A percentile compares a stretch with the other conserved stretches of the same genome.
Evolutionary conservation across 2,888 invertebrate species (phyloP).

Genomic region (Pterobdella sp.): DNA sequence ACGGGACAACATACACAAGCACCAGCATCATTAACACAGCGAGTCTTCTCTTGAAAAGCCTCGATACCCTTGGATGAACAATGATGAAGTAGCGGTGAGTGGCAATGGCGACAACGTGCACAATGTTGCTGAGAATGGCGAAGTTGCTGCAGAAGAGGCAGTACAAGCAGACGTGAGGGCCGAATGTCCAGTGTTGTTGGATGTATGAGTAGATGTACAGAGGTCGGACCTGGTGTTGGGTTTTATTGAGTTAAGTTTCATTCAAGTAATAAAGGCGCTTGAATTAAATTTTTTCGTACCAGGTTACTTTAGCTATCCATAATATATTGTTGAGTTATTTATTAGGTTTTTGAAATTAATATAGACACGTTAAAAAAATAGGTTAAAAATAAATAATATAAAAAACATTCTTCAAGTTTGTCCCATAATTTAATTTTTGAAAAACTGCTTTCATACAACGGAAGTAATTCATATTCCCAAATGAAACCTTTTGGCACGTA

Average conservation of each 20-base stretch:
- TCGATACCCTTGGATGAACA: slow-evolving; percentile 31
- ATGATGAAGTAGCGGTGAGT: slow-evolving; percentile 34
- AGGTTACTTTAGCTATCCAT: too few species aligned
- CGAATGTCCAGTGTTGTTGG: slow-evolving; percentile 33
- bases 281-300: too few species aligned
- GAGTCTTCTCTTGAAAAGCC: slow-evolving; percentile 27
- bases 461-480: too few species aligned
- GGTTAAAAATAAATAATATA: too few species aligned
- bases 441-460: too few species aligned
- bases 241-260: background rate
- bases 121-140: slow-evolving; percentile 34
- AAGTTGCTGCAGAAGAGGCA: slow-evolving; percentile 35
- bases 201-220: slow-evolving; percentile 35
- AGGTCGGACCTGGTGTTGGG: slow-evolving; percentile 27
- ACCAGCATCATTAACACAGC: slow-evolving; percentile 25
- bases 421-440: too few species aligned
- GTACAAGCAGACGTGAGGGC: slow-evolving; percentile 31
- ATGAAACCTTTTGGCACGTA: too few species aligned
- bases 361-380: too few species aligned
- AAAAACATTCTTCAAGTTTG: too few species aligned
- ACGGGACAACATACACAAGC: slow-evolving; percentile 32
- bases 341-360: too few species aligned
- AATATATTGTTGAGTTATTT: too few species aligned
- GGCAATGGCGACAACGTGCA: slow-evolving; percentile 35
- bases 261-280: too few species aligned